Evolutionary conservation across 2,888 invertebrate genomes (phyloP).

Genomic region (Mongoloraphidia duomilia): DNA sequence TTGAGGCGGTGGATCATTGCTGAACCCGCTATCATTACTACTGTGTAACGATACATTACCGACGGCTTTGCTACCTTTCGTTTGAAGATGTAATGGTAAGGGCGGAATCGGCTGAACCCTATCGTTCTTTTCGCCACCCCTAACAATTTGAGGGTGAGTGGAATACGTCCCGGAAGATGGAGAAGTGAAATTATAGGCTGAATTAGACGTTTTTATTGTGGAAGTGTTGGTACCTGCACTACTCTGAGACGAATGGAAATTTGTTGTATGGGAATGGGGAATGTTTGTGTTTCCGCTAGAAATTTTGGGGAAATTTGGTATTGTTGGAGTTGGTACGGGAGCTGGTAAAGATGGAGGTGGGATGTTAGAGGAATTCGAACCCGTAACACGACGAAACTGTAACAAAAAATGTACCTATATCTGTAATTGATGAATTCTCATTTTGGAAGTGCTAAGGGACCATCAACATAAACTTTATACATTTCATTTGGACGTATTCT

Average conservation of each 20-base stretch:
- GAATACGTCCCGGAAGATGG: slow-evolving; percentile 25
- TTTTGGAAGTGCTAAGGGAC: background rate
- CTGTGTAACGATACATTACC: slow-evolving; percentile 72
- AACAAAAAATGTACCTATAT: slow-evolving; percentile 9
- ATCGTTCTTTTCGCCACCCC: slow-evolving; percentile 4
- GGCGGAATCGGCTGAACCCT: slow-evolving; percentile 22
- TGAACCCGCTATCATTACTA: slow-evolving; percentile 85
- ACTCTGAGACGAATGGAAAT: slow-evolving; percentile 28
- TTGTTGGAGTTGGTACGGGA: slow-evolving; percentile 46
- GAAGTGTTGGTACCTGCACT: slow-evolving; percentile 29
- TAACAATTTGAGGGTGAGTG: slow-evolving; percentile 28
- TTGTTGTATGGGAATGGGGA: slow-evolving; percentile 50
- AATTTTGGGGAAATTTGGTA: slow-evolving; percentile 29
- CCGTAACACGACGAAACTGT: slow-evolving; percentile 37
- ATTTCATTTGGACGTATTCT: background rate
- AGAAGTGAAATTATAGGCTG: slow-evolving; percentile 35
- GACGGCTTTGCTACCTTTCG: slow-evolving; percentile 29
- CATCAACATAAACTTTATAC: background rate
- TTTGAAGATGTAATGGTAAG: slow-evolving; percentile 25
- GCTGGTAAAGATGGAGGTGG: slow-evolving; percentile 61
- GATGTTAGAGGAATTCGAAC: slow-evolving; percentile 39
- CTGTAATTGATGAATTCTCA: background rate
- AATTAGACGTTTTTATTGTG: slow-evolving; percentile 43
- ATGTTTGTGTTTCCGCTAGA: slow-evolving; percentile 21
- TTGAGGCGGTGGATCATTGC: slow-evolving; percentile 74